Base-by-base conservation (phyloP, 2,797 vertebrate genomes). In the Spinibarbus caldwelli region DNA sequence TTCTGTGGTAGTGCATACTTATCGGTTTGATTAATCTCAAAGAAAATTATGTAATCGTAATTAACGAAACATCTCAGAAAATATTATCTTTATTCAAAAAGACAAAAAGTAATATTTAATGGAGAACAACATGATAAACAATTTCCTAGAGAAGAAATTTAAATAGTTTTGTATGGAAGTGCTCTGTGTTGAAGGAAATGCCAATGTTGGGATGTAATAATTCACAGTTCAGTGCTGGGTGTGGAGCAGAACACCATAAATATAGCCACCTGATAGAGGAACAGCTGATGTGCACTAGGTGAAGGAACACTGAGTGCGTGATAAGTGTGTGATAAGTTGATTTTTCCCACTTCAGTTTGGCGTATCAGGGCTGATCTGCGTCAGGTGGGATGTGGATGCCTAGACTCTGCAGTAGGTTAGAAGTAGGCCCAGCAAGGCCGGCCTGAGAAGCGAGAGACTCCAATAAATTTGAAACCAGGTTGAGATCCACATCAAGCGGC, bases 381-480 rank as follows among this genome's bases (percentile, higher is more conserved):
- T 97, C 96, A 36, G 96, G 95, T 1, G 98, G 97, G 14, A 99
- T 93, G 85, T 93, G 93, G 45, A 99, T 88, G 0, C 97, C 97
- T 91, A 99, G 95, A 93, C 97, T 99, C 90, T 98, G 97, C 57
- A 99, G 92, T 87, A 99, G 93, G 92, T 97, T 99, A 4, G 97
- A 98, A 34, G 96, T 94, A 0, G 98, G 98, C 59, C 98, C 98
- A 23, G 98, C 95, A 86, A 99, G 94, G 6, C 98, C 98, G 2
- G 94, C 96, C 91, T 99, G 97, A 80, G 96, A 97, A 84, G 94
- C 96, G 6, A 97, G 97, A 14, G 98, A 99, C 93, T 99, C 96
- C 17, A 99, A 89, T 68, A 99, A 92, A 90, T 99, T 99, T 34
- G 96, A 91, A 83, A 99, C 94, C 66, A 99, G 93, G 89, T 99